Base-by-base conservation (phyloP, 1,140 invertebrate species). In the Cepaea nemoralis region DNA sequence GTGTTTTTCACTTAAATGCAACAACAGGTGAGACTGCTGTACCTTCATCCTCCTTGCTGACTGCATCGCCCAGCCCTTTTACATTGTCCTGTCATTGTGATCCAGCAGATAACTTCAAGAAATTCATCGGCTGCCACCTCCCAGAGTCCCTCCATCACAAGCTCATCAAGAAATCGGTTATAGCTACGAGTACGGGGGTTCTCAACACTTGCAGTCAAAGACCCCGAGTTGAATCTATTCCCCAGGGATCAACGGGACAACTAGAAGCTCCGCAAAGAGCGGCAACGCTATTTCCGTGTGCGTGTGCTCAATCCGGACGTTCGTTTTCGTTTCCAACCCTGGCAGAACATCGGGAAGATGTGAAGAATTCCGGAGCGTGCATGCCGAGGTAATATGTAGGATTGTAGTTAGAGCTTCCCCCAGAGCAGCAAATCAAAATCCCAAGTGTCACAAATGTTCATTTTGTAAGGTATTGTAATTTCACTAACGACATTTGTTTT, bases 41-140 rank as follows among this genome's bases (percentile, higher is more conserved):
- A 27, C 35, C 35, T n/a, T 39, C 40, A 35, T 5, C 69, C 1
- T 70, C 35, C 19, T 70, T 70, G 8, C 12, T 42, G 42, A 74
- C 37, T 16, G 71, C 71, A 27, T 74, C 71, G 1, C 71, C 71
- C 0, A 74, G 71, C 42, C 71, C 71, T 1, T 74, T 74, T 35
- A 74, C 39, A 24, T 31, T 74, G 2, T 74, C 71, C 0, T 74
- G 71, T 31, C 71, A 74, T 16, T 74, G 71, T 27, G 71, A 74
- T 27, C 71, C 71, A 33, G 71, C 71, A n/a, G 71, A 74, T 1
- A 74, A 74, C 31, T 74, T 48, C 42, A 45, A 22, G 37, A 74
- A 74, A 27, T 74, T 74, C 42, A 74, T 74, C 24, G 40, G 71
- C 42, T 42, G 40, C 27, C 71, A 74, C 31, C 71, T 74, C 33